Conservation (phyloP, 2,113 vertebrate species). For the Penelope pileata region DNA sequence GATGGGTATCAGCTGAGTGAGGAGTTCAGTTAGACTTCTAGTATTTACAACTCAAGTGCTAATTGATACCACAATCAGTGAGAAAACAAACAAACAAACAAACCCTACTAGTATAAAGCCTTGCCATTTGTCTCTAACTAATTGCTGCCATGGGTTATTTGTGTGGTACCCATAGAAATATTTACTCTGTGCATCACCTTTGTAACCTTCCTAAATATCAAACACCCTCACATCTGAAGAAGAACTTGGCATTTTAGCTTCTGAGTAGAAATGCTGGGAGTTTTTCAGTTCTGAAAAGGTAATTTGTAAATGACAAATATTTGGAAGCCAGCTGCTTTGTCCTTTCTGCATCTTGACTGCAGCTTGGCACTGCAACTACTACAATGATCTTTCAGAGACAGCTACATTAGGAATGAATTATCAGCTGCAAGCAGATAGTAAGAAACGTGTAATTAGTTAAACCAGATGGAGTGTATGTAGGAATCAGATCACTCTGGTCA, state of each 20-base stretch:
- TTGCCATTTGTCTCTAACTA: not conserved
- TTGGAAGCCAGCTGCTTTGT: not conserved
- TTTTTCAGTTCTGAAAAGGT: not conserved
- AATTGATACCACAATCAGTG: not conserved
- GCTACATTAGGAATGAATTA: not conserved
- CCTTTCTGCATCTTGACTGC: not conserved
- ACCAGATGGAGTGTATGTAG: not conserved
- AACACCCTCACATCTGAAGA: not conserved
- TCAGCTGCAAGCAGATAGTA: not conserved
- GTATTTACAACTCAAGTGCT: not conserved
- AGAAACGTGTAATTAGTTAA: not conserved
- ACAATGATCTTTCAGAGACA: not conserved
- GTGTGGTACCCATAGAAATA: not conserved
- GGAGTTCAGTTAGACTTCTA: not conserved
- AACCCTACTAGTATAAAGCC: not conserved
- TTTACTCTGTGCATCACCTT: not conserved
- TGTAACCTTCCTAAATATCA: not conserved
- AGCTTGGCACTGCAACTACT: not conserved
- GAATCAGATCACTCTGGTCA: not conserved
- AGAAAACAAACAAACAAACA: not conserved
- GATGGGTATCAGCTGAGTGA: not conserved
- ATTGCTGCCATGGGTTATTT: not conserved
- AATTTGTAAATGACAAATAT: not conserved
- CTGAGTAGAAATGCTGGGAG: not conserved
- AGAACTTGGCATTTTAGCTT: not conserved